Conservation (phyloP, 2,113 vertebrate genomes). For the Calyptommatus sinebrachiatus region DNA sequence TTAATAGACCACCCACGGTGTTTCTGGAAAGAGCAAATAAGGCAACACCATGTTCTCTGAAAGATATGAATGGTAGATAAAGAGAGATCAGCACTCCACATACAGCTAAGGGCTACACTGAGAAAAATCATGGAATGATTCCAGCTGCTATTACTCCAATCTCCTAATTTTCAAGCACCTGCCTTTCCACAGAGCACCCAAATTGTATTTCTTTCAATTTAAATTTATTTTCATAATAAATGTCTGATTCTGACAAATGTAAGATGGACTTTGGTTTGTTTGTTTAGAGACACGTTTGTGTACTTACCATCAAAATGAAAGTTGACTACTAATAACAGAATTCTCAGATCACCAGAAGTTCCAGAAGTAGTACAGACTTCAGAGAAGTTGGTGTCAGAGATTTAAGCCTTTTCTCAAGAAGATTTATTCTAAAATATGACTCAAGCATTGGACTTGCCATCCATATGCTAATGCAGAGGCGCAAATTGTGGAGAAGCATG, state of each 20-base stretch:
- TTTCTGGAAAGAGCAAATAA: background rate
- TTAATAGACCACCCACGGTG: background rate
- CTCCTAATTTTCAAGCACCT: background rate
- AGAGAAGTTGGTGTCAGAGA: background rate
- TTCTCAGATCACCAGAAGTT: background rate
- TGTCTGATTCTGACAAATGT: background rate
- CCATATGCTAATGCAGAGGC: no score
- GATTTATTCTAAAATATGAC: no score
- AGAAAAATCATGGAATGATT: background rate
- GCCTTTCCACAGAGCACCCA: background rate
- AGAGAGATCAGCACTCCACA: background rate
- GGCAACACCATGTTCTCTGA: background rate
- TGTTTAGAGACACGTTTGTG: background rate
- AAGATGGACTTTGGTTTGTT: no score
- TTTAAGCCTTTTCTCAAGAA: no score
- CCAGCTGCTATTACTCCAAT: background rate
- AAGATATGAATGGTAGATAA: background rate
- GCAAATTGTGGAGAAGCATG: no score
- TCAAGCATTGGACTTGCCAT: no score
- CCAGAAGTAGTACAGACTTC: background rate
- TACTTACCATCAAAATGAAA: background rate
- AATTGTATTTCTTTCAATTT: background rate
- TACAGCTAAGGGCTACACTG: background rate
- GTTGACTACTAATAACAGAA: background rate
- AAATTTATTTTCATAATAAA: background rate